Conservation (phyloP, 1,140 invertebrate genomes). For the Brachionus manjavacas region DNA sequence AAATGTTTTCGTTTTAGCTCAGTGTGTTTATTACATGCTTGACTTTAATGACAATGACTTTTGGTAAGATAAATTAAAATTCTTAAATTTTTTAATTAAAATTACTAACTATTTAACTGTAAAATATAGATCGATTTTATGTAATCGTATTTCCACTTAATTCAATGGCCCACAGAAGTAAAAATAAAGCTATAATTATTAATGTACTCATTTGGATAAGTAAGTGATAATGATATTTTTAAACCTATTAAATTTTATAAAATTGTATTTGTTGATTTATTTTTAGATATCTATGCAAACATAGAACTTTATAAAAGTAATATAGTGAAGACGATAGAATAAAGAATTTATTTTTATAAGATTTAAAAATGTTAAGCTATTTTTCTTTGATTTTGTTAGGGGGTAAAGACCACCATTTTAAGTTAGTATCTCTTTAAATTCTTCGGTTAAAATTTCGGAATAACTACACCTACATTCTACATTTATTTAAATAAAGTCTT, state of each 20-base stretch:
- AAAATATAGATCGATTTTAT: conserved; percentile 11
- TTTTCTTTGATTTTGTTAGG: too few relatives aligned
- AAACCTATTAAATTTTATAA: background rate
- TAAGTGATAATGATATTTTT: background rate
- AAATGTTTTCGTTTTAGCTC: background rate
- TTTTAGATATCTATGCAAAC: background rate
- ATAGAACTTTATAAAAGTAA: background rate
- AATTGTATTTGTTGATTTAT: background rate
- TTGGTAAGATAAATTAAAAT: background rate
- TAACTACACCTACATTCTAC: too few relatives aligned
- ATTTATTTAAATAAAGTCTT: too few relatives aligned
- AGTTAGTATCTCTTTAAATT: too few relatives aligned
- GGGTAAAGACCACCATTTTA: too few relatives aligned
- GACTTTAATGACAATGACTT: conserved; percentile 33
- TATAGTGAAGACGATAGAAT: too few relatives aligned
- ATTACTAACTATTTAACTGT: background rate
- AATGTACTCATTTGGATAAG: conserved; percentile 27
- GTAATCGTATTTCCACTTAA: background rate
- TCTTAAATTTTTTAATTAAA: background rate
- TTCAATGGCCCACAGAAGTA: background rate
- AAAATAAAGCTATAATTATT: background rate
- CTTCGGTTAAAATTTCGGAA: too few relatives aligned
- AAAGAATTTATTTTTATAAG: too few relatives aligned
- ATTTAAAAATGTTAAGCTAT: too few relatives aligned
- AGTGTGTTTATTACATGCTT: conserved; percentile 33